Base-by-base conservation (phyloP, 2,888 invertebrate species). In the Lasioglossum zephyrum region DNA sequence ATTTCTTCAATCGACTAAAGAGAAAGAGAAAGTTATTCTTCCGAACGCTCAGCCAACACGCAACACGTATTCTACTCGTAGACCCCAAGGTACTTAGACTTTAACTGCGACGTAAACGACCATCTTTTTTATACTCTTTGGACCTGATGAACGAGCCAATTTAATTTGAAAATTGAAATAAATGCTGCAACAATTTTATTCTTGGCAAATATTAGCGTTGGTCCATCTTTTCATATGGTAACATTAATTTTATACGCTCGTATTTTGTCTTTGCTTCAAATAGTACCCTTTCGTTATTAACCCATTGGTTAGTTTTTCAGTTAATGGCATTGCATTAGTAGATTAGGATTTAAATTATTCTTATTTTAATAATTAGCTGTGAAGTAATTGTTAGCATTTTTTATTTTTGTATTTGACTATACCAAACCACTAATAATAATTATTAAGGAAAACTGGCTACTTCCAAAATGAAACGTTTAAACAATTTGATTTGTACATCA, bases 11-110 rank as follows among this genome's bases (percentile, higher is more conserved):
- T 63, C 63, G 63, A 31, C 63, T 63, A 36, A 63, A 63, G 18
- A 31, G 63, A 63, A 63, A 63, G 63, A 63, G 63, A 63, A 63
- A 63, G 63, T 63, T 63, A 36, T 63, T 63, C 63, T 63, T 31
- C 18, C 8, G 63, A 63, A 63, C 63, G 63, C 31, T 31, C 63
- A 8, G 63, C 63, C 63, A 63, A 63, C 63, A 63, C 63, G 63
- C 63, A 63, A 63, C 63, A 63, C 63, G 63, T 63, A 63, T 63
- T 63, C 63, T 63, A 63, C 63, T 36, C 8, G 31, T 18, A 31
- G 18, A 36, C 8, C 18, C 18, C 31, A 16, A 18, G 63, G 31
- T 18, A 63, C 63, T 31, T 8, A 18, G 18, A 63, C 63, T 63
- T 63, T 31, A 36, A 63, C 31, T 63, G 31, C 31, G 8, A 31